These are phyloP conservation scores for Leptodactylus fallax DNA, from an alignment of 2,797 vertebrate species.

Conservation along the genomic window DNA sequence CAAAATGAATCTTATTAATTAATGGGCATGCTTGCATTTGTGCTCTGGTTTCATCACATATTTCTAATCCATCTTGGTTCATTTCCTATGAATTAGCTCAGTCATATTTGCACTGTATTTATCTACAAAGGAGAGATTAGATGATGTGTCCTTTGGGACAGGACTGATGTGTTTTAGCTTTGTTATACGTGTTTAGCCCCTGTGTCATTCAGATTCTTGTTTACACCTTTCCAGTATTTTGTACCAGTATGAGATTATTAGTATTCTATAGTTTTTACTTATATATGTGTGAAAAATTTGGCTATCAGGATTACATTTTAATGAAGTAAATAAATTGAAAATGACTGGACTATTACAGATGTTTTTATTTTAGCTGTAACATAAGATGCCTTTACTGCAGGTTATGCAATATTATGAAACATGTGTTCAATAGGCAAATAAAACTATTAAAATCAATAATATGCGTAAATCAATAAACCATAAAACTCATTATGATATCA, in stretches of 20 bases:
- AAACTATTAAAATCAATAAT: conserved; percentile 8
- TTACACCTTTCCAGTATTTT: neutral
- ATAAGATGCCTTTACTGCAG: neutral
- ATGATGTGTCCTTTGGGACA: no score
- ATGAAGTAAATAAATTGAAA: neutral
- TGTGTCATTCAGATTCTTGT: neutral
- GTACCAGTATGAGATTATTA: neutral
- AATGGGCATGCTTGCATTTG: no score
- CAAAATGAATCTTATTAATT: no score
- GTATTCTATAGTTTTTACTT: neutral
- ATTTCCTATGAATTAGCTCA: no score
- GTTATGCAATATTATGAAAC: neutral
- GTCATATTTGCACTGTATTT: no score
- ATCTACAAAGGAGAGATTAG: no score
- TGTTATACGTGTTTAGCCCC: neutral
- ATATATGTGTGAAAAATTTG: no score
- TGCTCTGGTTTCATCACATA: no score
- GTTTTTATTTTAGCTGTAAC: neutral
- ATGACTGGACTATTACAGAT: neutral
- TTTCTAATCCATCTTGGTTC: no score
- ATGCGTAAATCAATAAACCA: conserved; percentile 4
- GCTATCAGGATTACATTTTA: no score
- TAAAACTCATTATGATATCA: neutral
- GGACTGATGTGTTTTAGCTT: neutral
- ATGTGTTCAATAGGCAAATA: conserved; percentile 4